Evolutionary conservation across 1,140 invertebrate genomes (phyloP), one percentile per base, ranked within the genome.

Genomic region (Ips nitidus): DNA sequence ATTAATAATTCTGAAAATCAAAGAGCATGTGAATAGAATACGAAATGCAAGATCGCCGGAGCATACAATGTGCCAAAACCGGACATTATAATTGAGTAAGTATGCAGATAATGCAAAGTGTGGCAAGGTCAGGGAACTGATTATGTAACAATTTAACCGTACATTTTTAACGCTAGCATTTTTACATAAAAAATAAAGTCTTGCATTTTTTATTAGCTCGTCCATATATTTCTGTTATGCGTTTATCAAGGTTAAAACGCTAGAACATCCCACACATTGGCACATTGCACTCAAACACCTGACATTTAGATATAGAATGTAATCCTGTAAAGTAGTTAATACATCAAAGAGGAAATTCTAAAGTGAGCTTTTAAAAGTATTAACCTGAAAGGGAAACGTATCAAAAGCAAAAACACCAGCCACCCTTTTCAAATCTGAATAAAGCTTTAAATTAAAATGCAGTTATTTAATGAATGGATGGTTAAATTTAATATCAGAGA

Each of bases 41-140:
- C 42, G 58, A 55, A 69, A 69, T 62, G 66, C 43, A 58, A 67
- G 56, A 67, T 60, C 65, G n/a, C 22, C 47, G 58, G 66, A 62
- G 60, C 7, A 63, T 45, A 63, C 67, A 63, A 69, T 63, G 56
- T 60, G 40, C 55, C 53, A 52, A 66, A 68, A 68, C 59, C 66
- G 57, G 66, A 63, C 59, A 63, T 63, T 69, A 69, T 69, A 69
- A 69, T 63, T 69, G 67, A 58, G 59, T 64, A 52, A 52, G 60
- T 63, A 63, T 47, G 58, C 41, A 62, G 60, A 58, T 56, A 52
- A 62, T 52, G 66, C 53, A 52, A 68, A 68, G 56, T 68, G 57
- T 68, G 67, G 67, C 67, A 69, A 69, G 67, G 67, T 69, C 67
- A 69, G 61, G 52, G 55, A 69, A 50, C 67, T 64, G 66, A 67